A percentile compares a stretch with the other conserved stretches of the same genome.
phyloP scores from a whole-genome alignment of 2,888 invertebrate species.

The Ernsta delagoae region DNA sequence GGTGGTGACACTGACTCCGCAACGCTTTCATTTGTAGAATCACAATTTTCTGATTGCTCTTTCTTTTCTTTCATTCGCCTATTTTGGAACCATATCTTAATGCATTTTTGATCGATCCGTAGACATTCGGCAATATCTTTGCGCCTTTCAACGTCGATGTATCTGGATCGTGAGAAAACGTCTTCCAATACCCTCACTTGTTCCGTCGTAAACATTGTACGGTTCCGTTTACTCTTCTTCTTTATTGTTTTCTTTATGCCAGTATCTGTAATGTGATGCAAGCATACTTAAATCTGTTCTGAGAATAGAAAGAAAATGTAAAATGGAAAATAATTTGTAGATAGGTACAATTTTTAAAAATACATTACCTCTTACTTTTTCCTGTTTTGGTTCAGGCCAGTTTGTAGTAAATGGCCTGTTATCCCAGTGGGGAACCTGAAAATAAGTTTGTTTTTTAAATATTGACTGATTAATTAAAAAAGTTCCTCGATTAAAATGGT shows the following conservation, averaged over 20 bases:
- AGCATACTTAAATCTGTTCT: neutral
- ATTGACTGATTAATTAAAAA: neutral
- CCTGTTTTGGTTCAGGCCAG: slow-evolving; percentile 53
- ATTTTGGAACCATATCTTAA: slow-evolving; percentile 95
- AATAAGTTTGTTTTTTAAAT: slow-evolving; percentile 30
- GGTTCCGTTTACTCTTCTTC: slow-evolving; percentile 84
- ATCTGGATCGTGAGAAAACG: slow-evolving; percentile 76
- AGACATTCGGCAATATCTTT: slow-evolving; percentile 87
- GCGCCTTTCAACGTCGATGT: slow-evolving; percentile 87
- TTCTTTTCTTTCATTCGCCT: slow-evolving; percentile 90
- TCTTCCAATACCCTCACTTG: slow-evolving; percentile 88
- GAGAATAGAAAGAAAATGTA: neutral
- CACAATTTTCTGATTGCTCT: slow-evolving; percentile 65
- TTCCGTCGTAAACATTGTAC: slow-evolving; percentile 90
- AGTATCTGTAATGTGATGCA: slow-evolving; percentile 44
- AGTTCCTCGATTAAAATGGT: neutral
- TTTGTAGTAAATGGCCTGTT: slow-evolving; percentile 59
- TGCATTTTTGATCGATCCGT: slow-evolving; percentile 88
- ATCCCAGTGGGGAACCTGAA: slow-evolving; percentile 61
- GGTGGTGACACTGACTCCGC: slow-evolving; percentile 38
- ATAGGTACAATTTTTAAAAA: too few relatives aligned
- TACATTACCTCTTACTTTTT: slow-evolving; percentile 50
- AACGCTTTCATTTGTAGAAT: slow-evolving; percentile 51
- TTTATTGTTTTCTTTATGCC: slow-evolving; percentile 55
- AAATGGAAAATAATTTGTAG: too few relatives aligned